phyloP scores from a whole-genome alignment of 2,888 invertebrate genomes.

The Plebejus melissa region DNA sequence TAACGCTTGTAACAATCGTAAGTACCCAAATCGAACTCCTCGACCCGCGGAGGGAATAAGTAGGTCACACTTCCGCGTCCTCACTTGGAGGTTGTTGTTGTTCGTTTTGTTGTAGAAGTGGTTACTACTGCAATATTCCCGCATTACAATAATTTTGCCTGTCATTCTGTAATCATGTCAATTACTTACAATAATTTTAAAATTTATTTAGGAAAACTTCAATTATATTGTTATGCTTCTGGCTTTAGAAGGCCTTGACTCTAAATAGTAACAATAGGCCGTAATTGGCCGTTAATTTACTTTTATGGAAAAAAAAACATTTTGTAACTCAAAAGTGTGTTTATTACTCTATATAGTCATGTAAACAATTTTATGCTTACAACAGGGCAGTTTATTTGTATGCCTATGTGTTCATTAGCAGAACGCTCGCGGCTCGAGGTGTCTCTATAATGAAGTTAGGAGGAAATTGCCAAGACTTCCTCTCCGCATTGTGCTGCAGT shows the following conservation, averaged over 20 bases:
- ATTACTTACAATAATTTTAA: neutral
- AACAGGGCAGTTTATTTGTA: neutral
- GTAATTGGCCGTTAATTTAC: neutral
- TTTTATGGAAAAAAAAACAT: neutral
- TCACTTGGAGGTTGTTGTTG: slow-evolving; percentile 47
- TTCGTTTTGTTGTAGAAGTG: slow-evolving; percentile 32
- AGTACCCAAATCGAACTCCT: slow-evolving; percentile 21
- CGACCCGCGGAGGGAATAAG: slow-evolving; percentile 39
- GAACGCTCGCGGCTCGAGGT: slow-evolving; percentile 3
- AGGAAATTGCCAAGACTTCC: slow-evolving; percentile 49
- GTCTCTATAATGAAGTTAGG: slow-evolving; percentile 16
- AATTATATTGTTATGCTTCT: neutral
- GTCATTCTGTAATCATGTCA: neutral
- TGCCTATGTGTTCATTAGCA: neutral
- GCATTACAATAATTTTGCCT: neutral
- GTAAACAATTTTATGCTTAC: neutral
- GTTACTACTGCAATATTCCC: neutral
- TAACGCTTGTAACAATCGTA: slow-evolving; percentile 50
- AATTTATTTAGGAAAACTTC: neutral
- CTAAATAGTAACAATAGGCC: neutral
- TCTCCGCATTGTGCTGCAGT: slow-evolving; percentile 45
- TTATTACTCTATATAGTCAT: neutral
- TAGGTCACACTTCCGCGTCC: slow-evolving; percentile 74
- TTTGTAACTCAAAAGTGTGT: neutral
- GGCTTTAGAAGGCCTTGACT: neutral